Conservation (phyloP, 2,113 vertebrate species). For the Ellobius talpinus region DNA sequence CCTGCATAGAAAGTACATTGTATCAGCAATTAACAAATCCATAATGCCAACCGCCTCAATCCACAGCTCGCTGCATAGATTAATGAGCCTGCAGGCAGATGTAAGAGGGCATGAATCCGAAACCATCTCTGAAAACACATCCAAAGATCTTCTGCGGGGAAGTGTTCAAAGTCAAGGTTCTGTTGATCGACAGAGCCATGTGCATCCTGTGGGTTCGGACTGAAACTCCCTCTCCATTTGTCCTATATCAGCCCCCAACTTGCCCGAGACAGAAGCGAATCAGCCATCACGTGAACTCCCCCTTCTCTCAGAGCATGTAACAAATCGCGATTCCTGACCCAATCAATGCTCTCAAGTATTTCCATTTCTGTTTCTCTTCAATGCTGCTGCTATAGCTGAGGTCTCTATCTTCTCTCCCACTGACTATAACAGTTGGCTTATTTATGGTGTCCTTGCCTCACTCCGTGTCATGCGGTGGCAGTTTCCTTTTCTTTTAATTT, state of each 20-base stretch:
- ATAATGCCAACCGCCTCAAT: constrained; percentile 78
- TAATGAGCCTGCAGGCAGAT: constrained; percentile 74
- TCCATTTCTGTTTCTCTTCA: not conserved
- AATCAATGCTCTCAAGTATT: not conserved
- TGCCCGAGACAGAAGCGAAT: not conserved
- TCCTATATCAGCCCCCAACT: not conserved
- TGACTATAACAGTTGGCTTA: not conserved
- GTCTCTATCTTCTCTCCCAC: not conserved
- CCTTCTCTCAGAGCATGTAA: not conserved
- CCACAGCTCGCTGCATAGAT: constrained; percentile 72
- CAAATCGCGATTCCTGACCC: not conserved
- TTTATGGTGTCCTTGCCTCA: not conserved
- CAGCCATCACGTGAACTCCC: not conserved
- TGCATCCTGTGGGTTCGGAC: not conserved
- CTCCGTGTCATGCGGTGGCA: not conserved
- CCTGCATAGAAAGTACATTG: constrained; percentile 83
- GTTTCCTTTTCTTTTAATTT: not conserved
- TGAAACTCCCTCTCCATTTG: not conserved
- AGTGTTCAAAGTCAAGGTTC: constrained; percentile 10
- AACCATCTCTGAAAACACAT: constrained; percentile 53
- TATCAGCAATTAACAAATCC: constrained; percentile 83
- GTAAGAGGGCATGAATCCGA: constrained; percentile 65
- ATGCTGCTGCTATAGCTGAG: not conserved
- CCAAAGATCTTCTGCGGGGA: constrained; percentile 38
- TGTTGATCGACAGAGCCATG: not conserved